Percentiles rank a stretch among this genome's conserved stretches.
Evolutionary conservation across 2,113 vertebrate species (phyloP).

Genomic region (Sinocyclocheilus anophthalmus): DNA sequence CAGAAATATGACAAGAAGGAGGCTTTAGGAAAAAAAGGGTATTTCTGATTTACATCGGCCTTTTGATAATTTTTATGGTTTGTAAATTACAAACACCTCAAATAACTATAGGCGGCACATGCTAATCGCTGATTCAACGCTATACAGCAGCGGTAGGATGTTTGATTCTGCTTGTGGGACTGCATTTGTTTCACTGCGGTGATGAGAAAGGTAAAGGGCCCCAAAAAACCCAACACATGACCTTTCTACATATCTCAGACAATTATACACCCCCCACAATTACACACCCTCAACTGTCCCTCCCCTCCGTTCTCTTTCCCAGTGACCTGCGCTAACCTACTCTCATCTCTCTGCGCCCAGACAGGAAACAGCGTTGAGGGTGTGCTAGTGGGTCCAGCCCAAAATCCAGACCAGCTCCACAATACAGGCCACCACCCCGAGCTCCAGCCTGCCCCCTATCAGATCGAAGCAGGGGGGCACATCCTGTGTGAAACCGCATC

Average conservation of each 20-base stretch:
- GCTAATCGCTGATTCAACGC: conserved; percentile 5
- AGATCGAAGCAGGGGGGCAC: conserved; percentile 84
- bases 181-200: not conserved
- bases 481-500: conserved; percentile 99
- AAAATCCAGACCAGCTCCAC: conserved; percentile 79
- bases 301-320: conserved; percentile 52
- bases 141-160: not conserved
- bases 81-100: not conserved
- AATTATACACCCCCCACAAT: conserved; percentile 35
- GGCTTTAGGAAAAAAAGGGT: not conserved
- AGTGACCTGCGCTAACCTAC: conserved; percentile 71
- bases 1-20: not conserved
- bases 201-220: not conserved
- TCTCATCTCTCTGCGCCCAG: conserved; percentile 68
- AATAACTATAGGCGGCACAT: not conserved
- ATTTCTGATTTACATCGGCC: not conserved
- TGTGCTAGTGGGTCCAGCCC: conserved; percentile 67
- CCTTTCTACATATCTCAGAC: conserved; percentile 53
- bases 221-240: not conserved
- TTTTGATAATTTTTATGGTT: not conserved
- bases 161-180: not conserved
- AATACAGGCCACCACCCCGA: conserved; percentile 67
- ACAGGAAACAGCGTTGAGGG: conserved; percentile 75
- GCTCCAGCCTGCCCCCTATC: conserved; percentile 68
- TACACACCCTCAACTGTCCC: conserved; percentile 31